Conservation (phyloP, 2,888 invertebrate species). For the Therioaphis trifolii region DNA sequence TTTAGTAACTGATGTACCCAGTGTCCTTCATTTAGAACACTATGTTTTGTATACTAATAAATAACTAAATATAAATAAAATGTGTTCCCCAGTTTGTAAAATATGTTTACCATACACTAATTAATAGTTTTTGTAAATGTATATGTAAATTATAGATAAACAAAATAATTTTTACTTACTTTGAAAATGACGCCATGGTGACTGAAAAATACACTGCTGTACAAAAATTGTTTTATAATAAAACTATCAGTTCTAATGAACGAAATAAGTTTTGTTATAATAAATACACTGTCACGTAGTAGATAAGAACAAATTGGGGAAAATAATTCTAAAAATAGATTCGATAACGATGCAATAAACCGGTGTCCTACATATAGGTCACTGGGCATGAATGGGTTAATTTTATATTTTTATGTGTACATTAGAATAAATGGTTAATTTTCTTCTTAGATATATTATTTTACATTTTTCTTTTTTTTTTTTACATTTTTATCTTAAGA, state of each 20-base stretch:
- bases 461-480: too few relatives aligned
- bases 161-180: not conserved
- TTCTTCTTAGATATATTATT: too few relatives aligned
- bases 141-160: not conserved
- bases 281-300: conserved; percentile 1
- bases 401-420: too few relatives aligned
- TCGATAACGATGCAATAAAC: not conserved
- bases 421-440: too few relatives aligned
- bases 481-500: too few relatives aligned
- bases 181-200: conserved; percentile 1
- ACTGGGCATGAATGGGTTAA: too few relatives aligned
- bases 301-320: not conserved
- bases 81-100: not conserved
- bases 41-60: not conserved
- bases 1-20: not conserved
- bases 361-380: not conserved
- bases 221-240: not conserved
- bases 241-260: not conserved
- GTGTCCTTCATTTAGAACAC: conserved; percentile 1
- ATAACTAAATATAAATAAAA: not conserved
- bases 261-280: not conserved
- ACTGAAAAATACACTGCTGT: conserved; percentile 1
- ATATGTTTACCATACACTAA: not conserved
- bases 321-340: conserved; percentile 22
- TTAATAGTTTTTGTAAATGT: not conserved